A percentile compares a stretch with the other conserved stretches of the same genome.
These are phyloP conservation scores for Diglossa brunneiventris DNA, from an alignment of 2,113 vertebrate genomes.

Conservation along the genomic window DNA sequence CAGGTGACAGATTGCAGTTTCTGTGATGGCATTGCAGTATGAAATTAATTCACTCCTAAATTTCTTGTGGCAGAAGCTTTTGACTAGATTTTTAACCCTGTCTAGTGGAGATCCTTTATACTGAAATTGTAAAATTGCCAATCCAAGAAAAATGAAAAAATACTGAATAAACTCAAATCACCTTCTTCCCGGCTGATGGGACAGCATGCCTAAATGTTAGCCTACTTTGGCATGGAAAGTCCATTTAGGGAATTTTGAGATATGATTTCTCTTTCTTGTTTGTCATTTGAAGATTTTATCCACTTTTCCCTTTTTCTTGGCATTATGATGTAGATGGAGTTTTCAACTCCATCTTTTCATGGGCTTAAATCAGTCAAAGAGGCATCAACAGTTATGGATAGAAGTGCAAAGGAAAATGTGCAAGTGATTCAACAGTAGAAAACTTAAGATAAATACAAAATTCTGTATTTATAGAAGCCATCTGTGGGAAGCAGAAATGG, in stretches of 20 bases:
- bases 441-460: background rate
- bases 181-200: background rate
- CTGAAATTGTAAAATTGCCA: background rate
- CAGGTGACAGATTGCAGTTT: background rate
- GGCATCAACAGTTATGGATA: background rate
- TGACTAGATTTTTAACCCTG: background rate
- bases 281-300: background rate
- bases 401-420: background rate
- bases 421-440: background rate
- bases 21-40: background rate
- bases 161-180: background rate
- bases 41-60: background rate
- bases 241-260: background rate
- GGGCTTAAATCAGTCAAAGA: background rate
- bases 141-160: background rate
- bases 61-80: background rate
- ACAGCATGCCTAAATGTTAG: fast-evolving
- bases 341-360: background rate
- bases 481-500: background rate
- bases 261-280: background rate
- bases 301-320: background rate
- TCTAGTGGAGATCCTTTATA: background rate
- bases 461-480: background rate
- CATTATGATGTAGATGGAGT: background rate
- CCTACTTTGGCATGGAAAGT: background rate